phyloP scores from a whole-genome alignment of 1,140 invertebrate genomes.

The Temnothorax curvispinosus region DNA sequence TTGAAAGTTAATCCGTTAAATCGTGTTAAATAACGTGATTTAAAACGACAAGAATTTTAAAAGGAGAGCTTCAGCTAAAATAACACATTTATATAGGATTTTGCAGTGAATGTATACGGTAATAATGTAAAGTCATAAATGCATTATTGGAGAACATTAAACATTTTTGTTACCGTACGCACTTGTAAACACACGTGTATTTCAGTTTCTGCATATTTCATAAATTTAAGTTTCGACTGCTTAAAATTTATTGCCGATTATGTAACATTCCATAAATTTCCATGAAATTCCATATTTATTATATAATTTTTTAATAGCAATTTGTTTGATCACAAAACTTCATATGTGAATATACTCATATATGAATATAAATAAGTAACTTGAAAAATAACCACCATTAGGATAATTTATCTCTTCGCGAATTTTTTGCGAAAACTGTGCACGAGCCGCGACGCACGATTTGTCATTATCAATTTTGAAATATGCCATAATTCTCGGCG shows the following conservation, averaged over 20 bases:
- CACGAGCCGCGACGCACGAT: not conserved
- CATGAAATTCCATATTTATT: not conserved
- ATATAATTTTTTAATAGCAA: not conserved
- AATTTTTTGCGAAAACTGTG: not conserved
- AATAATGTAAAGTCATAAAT: not conserved
- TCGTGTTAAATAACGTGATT: no score
- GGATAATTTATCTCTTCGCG: not conserved
- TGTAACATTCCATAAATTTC: not conserved
- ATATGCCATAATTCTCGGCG: no score
- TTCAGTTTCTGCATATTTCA: not conserved
- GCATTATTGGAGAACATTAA: not conserved
- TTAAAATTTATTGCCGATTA: not conserved
- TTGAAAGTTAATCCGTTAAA: no score
- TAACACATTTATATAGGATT: not conserved
- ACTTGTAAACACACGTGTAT: not conserved
- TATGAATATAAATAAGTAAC: not conserved
- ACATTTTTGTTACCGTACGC: not conserved
- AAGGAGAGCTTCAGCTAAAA: no score
- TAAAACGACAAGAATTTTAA: no score
- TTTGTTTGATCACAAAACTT: not conserved
- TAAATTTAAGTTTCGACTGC: not conserved
- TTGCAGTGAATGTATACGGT: not conserved
- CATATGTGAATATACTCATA: not conserved
- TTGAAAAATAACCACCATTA: not conserved
- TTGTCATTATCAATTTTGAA: not conserved